Evolutionary conservation across 2,797 vertebrate genomes (phyloP).

Genomic region (Enteromius paludinosus): DNA sequence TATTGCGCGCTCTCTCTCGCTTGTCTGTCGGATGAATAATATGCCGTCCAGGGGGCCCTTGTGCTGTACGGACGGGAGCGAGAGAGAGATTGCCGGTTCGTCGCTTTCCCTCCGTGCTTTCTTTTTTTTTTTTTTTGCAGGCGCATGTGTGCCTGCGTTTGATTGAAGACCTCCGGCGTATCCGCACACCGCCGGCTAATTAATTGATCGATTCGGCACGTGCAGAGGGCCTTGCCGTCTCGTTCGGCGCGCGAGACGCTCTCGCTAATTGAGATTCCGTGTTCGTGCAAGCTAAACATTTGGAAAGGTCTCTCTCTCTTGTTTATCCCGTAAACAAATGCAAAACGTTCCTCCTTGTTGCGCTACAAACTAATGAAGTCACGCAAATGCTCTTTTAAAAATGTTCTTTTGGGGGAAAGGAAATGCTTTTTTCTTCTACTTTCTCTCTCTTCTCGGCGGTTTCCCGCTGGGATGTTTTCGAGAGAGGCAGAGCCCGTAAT

Average conservation of each 20-base stretch:
- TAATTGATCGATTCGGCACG: constrained; percentile 62
- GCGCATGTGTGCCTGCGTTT: constrained; percentile 7
- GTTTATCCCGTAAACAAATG: constrained; percentile 50
- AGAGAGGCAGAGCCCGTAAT: constrained; percentile 33
- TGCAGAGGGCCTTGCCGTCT: constrained; percentile 54
- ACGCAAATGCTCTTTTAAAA: constrained; percentile 41
- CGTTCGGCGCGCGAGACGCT: constrained; percentile 32
- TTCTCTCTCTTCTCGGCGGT: constrained; percentile 13
- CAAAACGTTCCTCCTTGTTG: constrained; percentile 40
- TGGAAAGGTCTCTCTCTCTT: constrained; percentile 45
- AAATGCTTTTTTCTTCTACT: constrained; percentile 29
- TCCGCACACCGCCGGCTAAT: constrained; percentile 58
- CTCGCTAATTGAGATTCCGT: constrained; percentile 60
- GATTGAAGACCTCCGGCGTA: constrained; percentile 61
- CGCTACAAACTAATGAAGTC: constrained; percentile 45
- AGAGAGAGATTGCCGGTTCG: constrained; percentile 44
- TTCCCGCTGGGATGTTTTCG: constrained; percentile 46
- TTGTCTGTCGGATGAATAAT: constrained; percentile 55
- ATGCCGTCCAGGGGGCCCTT: constrained; percentile 40
- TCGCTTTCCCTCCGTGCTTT: neutral
- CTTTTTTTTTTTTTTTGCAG: constrained; percentile 6
- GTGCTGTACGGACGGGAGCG: constrained; percentile 34
- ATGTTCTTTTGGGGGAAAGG: constrained; percentile 24
- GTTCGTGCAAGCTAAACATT: constrained; percentile 46
- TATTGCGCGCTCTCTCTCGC: constrained; percentile 52